These are phyloP conservation scores for Calliphora vicina DNA, from an alignment of 1,140 invertebrate species.

Conservation along the genomic window DNA sequence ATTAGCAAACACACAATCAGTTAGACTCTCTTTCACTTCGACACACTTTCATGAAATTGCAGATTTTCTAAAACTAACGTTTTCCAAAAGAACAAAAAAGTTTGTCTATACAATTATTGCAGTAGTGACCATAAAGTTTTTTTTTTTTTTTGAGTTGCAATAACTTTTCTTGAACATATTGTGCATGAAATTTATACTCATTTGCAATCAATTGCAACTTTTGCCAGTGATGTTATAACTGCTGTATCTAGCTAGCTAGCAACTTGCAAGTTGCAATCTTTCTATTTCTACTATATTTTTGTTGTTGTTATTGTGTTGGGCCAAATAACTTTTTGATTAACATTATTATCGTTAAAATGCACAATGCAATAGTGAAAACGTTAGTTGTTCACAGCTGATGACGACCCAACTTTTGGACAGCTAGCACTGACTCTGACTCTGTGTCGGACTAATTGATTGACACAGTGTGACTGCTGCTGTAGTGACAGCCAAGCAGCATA, in stretches of 20 bases:
- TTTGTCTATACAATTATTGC: background rate
- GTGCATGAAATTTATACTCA: slow-evolving; percentile 3
- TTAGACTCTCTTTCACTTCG: background rate
- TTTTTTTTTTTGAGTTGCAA: background rate
- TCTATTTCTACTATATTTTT: background rate
- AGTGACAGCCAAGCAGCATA: background rate
- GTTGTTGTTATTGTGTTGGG: background rate
- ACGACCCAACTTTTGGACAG: background rate
- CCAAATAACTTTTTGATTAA: slow-evolving; percentile 15
- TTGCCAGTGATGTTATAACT: background rate
- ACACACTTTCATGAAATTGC: background rate
- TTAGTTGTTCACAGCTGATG: background rate
- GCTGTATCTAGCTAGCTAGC: background rate
- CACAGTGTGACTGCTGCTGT: background rate
- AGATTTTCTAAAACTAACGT: too few species aligned
- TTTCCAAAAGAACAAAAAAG: too few species aligned
- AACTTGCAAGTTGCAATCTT: background rate
- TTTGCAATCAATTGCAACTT: slow-evolving; percentile 10
- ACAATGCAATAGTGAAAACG: background rate
- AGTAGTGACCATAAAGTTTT: background rate
- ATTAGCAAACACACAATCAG: background rate
- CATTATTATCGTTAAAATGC: slow-evolving; percentile 6
- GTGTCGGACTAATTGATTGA: background rate
- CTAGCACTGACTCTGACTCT: background rate
- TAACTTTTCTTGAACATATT: background rate